Percentiles rank a stretch among this genome's conserved stretches.
phyloP scores from a whole-genome alignment of 2,113 vertebrate species.

The Rhizomys pruinosus region DNA sequence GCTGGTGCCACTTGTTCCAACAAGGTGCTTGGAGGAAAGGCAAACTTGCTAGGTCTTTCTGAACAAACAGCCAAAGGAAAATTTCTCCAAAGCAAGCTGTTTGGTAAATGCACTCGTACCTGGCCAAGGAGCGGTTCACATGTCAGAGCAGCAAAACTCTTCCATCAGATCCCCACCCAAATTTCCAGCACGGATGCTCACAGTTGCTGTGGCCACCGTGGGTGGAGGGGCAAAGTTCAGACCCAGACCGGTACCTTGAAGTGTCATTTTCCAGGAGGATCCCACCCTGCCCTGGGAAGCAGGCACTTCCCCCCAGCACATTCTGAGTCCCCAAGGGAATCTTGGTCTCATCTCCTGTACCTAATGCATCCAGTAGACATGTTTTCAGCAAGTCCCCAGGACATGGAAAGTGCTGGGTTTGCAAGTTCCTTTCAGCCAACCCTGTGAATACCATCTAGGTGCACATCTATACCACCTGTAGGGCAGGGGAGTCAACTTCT shows the following conservation, averaged over 20 bases:
- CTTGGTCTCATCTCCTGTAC: neutral
- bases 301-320: neutral
- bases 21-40: neutral
- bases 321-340: neutral
- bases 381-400: neutral
- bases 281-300: neutral
- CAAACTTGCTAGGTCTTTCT: neutral
- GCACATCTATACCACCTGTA: neutral
- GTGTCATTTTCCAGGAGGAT: neutral
- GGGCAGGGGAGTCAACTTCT: neutral
- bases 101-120: fast-evolving
- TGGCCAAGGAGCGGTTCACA: neutral
- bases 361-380: neutral
- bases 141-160: neutral
- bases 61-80: fast-evolving
- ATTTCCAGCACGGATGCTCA: neutral
- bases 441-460: neutral
- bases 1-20: neutral
- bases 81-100: neutral
- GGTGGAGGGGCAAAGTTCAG: neutral
- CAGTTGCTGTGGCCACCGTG: neutral
- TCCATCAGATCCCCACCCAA: neutral
- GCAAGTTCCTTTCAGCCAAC: neutral
- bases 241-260: neutral
- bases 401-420: neutral